Base-by-base conservation (phyloP, 2,113 vertebrate species). In the Ailuropoda melanoleuca region DNA sequence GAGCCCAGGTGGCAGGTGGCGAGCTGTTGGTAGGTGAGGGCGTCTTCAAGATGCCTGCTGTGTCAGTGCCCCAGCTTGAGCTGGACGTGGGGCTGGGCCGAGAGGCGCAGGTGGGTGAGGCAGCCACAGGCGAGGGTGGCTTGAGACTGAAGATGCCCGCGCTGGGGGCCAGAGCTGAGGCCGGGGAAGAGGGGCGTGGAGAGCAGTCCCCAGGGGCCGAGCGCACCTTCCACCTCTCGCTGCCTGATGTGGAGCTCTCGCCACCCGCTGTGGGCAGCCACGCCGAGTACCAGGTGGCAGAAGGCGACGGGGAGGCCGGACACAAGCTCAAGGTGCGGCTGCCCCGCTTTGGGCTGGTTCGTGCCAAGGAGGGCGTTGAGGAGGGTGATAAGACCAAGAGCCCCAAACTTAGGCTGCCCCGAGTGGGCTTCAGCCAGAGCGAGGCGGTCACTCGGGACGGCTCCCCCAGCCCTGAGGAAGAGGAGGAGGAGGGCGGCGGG, bases 291-390 rank as follows among this genome's bases (percentile, higher is more conserved):
- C 97, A 98, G 31, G 97, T 98, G n/a, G 96, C 88, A 9, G 95
- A 88, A 43, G 81, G 58, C 0, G 95, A 95, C 1, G 96, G 92
- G 2, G 97, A 98, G 24, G 81, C 87, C 0, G 98, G 98, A 55
- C 97, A 94, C 53, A 98, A 66, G 11, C 96, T 98, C 31, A 99
- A 99, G 97, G 98, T 99, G 53, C 99, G 99, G 98, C 97, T 99
- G 83, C 99, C 99, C 2, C 99, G 99, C 66, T 99, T 99, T 81
- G 99, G 99, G 12, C 92, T 99, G 10, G 98, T 97, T 34, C 97
- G 99, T 87, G 98, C 99, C 5, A 98, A 98, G 50, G 98, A 97
- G 4, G 97, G 98, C 8, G 94, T 85, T 13, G 98, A 98, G 23
- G 97, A 97, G 0, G 96, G 95, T 0, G 98, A 98, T 26, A 98